Evolutionary conservation across 2,113 vertebrate genomes (phyloP), one percentile per base, ranked within the genome.

Genomic region (rabbit (Oryctolagus cuniculus)): DNA sequence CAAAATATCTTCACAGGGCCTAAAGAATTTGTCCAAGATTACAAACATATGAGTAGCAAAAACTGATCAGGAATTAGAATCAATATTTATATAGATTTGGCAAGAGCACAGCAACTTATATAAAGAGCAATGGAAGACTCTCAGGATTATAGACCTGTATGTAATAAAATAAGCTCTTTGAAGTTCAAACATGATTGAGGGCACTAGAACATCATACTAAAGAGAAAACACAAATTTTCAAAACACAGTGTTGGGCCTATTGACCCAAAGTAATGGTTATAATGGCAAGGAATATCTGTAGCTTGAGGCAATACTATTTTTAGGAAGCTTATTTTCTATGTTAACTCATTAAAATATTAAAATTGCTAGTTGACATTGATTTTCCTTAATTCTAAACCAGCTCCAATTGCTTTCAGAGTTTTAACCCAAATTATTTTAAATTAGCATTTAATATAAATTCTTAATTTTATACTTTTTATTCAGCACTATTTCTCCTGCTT

Each of bases 351-450:
- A 29, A 92, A 87, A 72, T 44, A 66, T 64, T 87, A 74, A 7
- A 78, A 22, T 78, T 72, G 7, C 91, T 84, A 89, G 67, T 63
- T 90, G 51, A 2, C 51, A 51, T 83, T 25, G 6, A 38, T 78
- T 27, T 82, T 78, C 69, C 17, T 83, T 84, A 81, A 91, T 91
- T 94, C 87, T 94, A 80, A 92, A 69, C 7, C 7, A 67, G 53
- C 72, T 79, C 16, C 6, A 69, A 88, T 92, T 90, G 80, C 25
- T 80, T 89, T 90, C 31, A 58, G 17, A 67, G 9, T 74, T 87
- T 79, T 80, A 83, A 94, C 15, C 0, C 2, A 94, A 82, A 61
- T 87, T 38, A 31, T 51, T 75, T 91, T 2, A 61, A 77, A 94
- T 55, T 38, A 87, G 55, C 34, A 2, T 64, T 96, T 84, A 66